Percentiles rank a stretch among this genome's conserved stretches.
These are phyloP conservation scores for Phyllotis vaccarum DNA, from an alignment of 2,797 vertebrate species.

Conservation along the genomic window DNA sequence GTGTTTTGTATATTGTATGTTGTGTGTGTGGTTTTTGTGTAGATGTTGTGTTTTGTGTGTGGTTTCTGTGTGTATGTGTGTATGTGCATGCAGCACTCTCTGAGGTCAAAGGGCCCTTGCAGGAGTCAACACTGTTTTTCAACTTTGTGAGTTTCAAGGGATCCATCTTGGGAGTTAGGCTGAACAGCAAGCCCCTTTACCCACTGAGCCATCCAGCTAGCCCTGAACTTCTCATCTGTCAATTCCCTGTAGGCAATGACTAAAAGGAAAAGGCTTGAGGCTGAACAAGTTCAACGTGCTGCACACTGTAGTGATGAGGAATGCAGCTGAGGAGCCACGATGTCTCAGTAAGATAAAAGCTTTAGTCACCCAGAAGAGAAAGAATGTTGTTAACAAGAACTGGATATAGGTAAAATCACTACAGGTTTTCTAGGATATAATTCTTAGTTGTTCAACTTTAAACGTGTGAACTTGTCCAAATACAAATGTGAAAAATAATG, in stretches of 20 bases:
- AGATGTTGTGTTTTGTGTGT: not conserved
- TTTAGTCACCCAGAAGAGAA: not conserved
- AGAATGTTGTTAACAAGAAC: not conserved
- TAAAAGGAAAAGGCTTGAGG: not conserved
- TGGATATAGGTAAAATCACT: not conserved
- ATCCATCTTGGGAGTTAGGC: not conserved
- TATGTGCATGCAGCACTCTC: not conserved
- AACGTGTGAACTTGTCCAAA: not conserved
- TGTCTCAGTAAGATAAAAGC: not conserved
- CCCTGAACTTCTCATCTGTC: not conserved
- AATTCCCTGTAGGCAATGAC: not conserved
- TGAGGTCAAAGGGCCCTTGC: not conserved
- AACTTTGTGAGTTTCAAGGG: not conserved
- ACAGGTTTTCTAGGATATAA: not conserved
- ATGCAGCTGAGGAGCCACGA: not conserved
- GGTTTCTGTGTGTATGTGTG: not conserved
- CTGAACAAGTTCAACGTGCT: not conserved
- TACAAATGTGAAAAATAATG: not conserved
- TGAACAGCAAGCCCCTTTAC: not conserved
- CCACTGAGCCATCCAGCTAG: not conserved
- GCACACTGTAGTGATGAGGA: not conserved
- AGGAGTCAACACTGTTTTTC: not conserved
- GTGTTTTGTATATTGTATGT: not conserved
- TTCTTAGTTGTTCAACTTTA: not conserved
- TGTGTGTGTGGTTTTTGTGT: not conserved